phyloP scores from a whole-genome alignment of 2,888 invertebrate species.

The Synergus gifuensis region DNA sequence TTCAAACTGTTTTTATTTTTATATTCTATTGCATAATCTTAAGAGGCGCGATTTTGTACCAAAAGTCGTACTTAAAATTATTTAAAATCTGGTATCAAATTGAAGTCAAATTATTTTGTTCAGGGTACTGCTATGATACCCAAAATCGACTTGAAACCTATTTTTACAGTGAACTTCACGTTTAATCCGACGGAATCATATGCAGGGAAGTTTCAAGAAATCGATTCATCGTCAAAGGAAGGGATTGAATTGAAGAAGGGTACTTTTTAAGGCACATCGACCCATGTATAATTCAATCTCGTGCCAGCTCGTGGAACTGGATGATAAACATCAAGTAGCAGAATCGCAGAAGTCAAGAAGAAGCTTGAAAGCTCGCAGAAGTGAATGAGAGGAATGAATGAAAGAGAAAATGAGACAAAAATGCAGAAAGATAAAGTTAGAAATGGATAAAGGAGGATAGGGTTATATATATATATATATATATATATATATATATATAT shows the following conservation, averaged over 20 bases:
- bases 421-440: neutral
- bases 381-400: conserved; percentile 13
- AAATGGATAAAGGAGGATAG: conserved; percentile 11
- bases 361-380: conserved; percentile 49
- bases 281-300: conserved; percentile 70
- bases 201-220: conserved; percentile 47
- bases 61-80: too few species aligned
- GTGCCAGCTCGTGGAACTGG: conserved; percentile 62
- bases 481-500: too few species aligned
- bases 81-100: too few species aligned
- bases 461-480: neutral
- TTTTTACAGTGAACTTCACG: too few species aligned
- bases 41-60: too few species aligned
- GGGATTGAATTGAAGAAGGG: conserved; percentile 40
- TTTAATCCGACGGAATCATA: neutral
- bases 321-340: conserved; percentile 72
- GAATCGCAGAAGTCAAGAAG: conserved; percentile 60
- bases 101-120: too few species aligned
- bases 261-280: conserved; percentile 65
- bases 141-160: too few species aligned
- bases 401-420: conserved; percentile 6
- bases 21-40: too few species aligned
- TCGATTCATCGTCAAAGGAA: conserved; percentile 53
- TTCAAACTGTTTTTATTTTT: too few species aligned
- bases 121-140: too few species aligned